These are phyloP conservation scores for Ceratoteleas bidentatus DNA, from an alignment of 1,140 invertebrate species.

Conservation along the genomic window DNA sequence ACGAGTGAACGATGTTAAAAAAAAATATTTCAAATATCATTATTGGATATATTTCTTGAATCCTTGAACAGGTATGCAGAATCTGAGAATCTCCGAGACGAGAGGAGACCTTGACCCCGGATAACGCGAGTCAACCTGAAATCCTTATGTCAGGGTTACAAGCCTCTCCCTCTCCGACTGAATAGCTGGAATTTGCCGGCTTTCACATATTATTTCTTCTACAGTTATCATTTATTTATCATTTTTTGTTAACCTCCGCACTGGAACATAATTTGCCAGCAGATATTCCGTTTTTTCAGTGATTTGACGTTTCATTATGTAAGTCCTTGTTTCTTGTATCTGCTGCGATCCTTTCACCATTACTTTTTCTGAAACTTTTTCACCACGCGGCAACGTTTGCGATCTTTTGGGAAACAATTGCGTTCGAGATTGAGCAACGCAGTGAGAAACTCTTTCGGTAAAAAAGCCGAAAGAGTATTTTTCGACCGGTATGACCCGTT, in stretches of 20 bases:
- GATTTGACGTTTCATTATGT: constrained; percentile 23
- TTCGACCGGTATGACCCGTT: no score
- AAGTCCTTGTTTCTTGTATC: constrained; percentile 11
- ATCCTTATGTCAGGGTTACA: constrained; percentile 61
- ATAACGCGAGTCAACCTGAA: constrained; percentile 68
- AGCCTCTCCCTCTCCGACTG: constrained; percentile 27
- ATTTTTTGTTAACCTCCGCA: constrained; percentile 1
- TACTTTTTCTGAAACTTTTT: constrained; percentile 24
- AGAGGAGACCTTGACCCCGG: constrained; percentile 74
- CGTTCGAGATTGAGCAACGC: constrained; percentile 11
- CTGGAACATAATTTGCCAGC: neutral
- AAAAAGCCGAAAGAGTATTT: no score
- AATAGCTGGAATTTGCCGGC: constrained; percentile 31
- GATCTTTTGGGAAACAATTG: constrained; percentile 24
- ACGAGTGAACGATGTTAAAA: no score
- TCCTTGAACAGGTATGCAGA: constrained; percentile 60
- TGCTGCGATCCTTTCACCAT: constrained; percentile 18
- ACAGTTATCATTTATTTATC: constrained; percentile 20
- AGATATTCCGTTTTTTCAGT: neutral
- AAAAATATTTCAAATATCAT: no score
- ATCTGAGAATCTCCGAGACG: constrained; percentile 43
- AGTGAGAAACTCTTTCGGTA: neutral
- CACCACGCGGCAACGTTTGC: neutral
- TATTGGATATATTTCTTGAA: constrained; percentile 26
- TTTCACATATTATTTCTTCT: constrained; percentile 23